These are phyloP conservation scores for Brenthis ino DNA, from an alignment of 2,888 invertebrate species.

Conservation along the genomic window DNA sequence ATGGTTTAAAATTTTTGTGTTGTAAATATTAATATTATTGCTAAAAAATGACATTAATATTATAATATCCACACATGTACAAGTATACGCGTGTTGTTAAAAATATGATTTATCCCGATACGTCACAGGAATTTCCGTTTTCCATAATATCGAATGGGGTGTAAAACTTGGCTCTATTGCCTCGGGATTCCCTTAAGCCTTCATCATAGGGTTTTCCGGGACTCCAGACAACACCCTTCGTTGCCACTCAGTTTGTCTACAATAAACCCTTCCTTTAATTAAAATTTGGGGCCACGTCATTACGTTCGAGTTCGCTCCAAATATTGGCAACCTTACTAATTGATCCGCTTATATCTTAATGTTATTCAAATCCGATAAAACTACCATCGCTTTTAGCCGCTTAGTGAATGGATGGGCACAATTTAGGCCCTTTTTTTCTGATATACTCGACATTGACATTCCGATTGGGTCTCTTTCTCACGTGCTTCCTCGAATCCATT, in stretches of 20 bases:
- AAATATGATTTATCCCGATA: slow-evolving; percentile 41
- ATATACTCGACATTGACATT: slow-evolving; percentile 70
- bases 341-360: slow-evolving; percentile 38
- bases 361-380: slow-evolving; percentile 31
- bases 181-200: slow-evolving; percentile 67
- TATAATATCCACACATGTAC: neutral
- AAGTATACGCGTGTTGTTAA: neutral
- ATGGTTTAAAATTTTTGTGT: too few relatives aligned
- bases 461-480: slow-evolving; percentile 64
- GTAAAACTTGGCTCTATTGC: slow-evolving; percentile 52
- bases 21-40: too few relatives aligned
- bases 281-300: slow-evolving; percentile 27
- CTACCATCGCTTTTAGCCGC: slow-evolving; percentile 43
- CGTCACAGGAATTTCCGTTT: slow-evolving; percentile 64
- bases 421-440: slow-evolving; percentile 59
- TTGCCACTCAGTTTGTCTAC: slow-evolving; percentile 57
- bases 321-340: slow-evolving; percentile 16
- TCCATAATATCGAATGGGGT: slow-evolving; percentile 56
- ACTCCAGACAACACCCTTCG: slow-evolving; percentile 54
- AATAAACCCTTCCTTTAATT: slow-evolving; percentile 33
- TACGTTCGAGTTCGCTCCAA: neutral
- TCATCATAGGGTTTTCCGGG: slow-evolving; percentile 75
- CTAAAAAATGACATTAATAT: too few relatives aligned
- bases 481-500: slow-evolving; percentile 76
- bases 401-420: slow-evolving; percentile 54